A percentile compares a stretch with the other conserved stretches of the same genome.
These are phyloP conservation scores for Maniola jurtina DNA, from an alignment of 1,140 invertebrate genomes.

Conservation along the genomic window DNA sequence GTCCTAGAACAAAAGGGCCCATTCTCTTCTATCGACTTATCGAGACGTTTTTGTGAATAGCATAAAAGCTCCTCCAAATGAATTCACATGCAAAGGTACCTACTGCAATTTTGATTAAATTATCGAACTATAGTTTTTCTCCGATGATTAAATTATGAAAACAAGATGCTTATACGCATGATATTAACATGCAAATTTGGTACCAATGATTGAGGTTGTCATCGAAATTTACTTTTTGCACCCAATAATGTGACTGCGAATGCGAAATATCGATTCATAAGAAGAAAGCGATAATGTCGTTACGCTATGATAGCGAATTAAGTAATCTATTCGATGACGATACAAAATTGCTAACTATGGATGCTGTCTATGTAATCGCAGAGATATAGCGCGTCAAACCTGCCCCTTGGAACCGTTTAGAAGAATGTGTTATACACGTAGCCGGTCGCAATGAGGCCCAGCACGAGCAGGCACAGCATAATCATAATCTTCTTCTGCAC, in stretches of 20 bases:
- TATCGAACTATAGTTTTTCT: neutral
- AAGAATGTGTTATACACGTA: conserved; percentile 81
- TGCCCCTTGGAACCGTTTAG: conserved; percentile 65
- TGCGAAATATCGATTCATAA: conserved; percentile 20
- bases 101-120: neutral
- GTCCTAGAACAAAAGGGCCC: neutral
- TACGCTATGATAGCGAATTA: conserved; percentile 19
- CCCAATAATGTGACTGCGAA: conserved; percentile 25
- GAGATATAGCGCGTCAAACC: conserved; percentile 61
- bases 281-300: conserved; percentile 21
- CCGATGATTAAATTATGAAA: conserved; percentile 7
- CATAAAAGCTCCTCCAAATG: neutral
- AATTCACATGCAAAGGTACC: conserved; percentile 4
- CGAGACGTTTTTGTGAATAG: neutral
- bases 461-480: conserved; percentile 92
- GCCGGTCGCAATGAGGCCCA: conserved; percentile 86
- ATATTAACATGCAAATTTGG: conserved; percentile 31
- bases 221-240: conserved; percentile 24
- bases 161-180: conserved; percentile 18
- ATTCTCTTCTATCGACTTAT: neutral
- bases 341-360: conserved; percentile 58
- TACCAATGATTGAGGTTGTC: conserved; percentile 23
- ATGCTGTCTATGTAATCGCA: conserved; percentile 61
- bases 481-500: conserved; percentile 99
- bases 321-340: conserved; percentile 48